Evolutionary conservation across 2,888 invertebrate species (phyloP).

Genomic region (Baronia brevicornis): DNA sequence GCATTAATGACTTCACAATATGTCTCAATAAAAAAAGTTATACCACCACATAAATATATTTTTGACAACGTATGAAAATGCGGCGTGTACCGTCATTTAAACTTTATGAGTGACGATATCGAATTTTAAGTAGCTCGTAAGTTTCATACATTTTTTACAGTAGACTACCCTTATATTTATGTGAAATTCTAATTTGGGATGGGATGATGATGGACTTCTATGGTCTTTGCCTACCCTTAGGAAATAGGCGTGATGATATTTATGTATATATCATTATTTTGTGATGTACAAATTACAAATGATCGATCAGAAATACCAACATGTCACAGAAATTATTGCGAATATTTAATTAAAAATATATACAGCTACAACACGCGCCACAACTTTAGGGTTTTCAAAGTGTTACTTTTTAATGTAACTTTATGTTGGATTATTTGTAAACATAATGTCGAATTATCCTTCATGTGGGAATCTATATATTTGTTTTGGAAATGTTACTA

Average conservation of each 20-base stretch:
- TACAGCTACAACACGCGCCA: constrained; percentile 7
- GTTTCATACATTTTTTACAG: constrained; percentile 4
- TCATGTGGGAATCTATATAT: constrained; percentile 1
- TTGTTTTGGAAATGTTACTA: too few species aligned
- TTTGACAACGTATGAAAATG: constrained; percentile 3
- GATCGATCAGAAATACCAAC: too few species aligned
- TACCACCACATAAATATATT: neutral
- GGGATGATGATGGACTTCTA: too few species aligned
- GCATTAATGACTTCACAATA: neutral
- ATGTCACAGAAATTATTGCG: too few species aligned
- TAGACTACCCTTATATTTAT: too few species aligned
- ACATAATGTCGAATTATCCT: constrained; percentile 14
- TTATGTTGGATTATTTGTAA: constrained; percentile 14
- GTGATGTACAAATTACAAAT: too few species aligned
- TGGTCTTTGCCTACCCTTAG: too few species aligned
- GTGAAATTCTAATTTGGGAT: too few species aligned
- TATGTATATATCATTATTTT: too few species aligned
- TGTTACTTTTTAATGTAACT: constrained; percentile 15
- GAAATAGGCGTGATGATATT: too few species aligned
- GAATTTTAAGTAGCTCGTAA: constrained; percentile 3
- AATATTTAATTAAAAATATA: too few species aligned
- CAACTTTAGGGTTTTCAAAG: constrained; percentile 12
- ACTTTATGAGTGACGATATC: constrained; percentile 1
- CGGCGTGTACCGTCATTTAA: constrained; percentile 3
- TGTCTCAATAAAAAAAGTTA: constrained; percentile 1